These are phyloP conservation scores for Labia minor DNA, from an alignment of 2,888 invertebrate species.

Conservation along the genomic window DNA sequence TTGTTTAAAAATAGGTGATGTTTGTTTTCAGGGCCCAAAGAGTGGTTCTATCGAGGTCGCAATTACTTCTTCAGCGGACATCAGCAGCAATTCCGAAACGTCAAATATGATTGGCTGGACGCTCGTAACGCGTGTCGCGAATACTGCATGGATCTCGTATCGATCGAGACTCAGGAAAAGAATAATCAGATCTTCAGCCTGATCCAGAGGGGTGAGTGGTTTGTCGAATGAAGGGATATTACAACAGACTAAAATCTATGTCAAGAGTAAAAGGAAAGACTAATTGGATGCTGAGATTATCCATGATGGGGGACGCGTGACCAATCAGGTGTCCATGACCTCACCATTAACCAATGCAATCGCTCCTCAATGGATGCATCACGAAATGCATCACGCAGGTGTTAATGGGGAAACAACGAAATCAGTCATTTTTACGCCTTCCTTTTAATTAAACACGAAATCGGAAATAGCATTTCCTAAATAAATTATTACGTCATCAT, in stretches of 20 bases:
- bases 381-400: no score
- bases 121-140: slow-evolving; percentile 83
- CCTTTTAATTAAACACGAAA: no score
- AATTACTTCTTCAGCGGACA: slow-evolving; percentile 82
- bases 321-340: neutral
- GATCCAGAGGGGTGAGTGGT: slow-evolving; percentile 65
- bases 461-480: no score
- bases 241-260: neutral
- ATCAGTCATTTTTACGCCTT: no score
- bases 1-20: no score
- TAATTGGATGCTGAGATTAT: neutral
- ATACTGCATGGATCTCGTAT: slow-evolving; percentile 87
- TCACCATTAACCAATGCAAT: neutral
- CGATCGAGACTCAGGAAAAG: slow-evolving; percentile 80
- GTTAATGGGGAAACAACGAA: no score
- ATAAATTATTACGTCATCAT: no score
- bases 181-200: slow-evolving; percentile 81
- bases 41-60: slow-evolving; percentile 76
- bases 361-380: no score
- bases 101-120: slow-evolving; percentile 81
- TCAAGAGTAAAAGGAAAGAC: neutral
- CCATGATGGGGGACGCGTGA: neutral
- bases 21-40: slow-evolving; percentile 65
- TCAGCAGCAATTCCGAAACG: slow-evolving; percentile 63
- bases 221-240: no score